These are phyloP conservation scores for Lacanobia oleracea DNA, from an alignment of 2,888 invertebrate genomes.

Conservation along the genomic window DNA sequence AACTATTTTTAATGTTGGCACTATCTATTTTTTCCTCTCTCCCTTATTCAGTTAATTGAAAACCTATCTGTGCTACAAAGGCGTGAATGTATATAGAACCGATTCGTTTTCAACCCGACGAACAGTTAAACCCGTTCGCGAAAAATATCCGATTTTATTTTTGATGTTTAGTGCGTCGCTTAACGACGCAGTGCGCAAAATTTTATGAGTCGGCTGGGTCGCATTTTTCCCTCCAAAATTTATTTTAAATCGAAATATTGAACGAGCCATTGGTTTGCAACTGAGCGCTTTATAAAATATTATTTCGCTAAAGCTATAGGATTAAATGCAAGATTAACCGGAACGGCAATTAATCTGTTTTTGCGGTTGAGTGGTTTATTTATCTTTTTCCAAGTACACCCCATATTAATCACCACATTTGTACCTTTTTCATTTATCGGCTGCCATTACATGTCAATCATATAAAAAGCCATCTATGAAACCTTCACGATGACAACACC, in stretches of 20 bases:
- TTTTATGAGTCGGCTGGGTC: conserved; percentile 46
- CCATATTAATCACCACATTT: conserved; percentile 18
- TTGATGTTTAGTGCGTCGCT: conserved; percentile 55
- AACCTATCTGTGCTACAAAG: conserved; percentile 39
- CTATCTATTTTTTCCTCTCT: conserved; percentile 59
- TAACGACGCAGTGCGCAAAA: conserved; percentile 54
- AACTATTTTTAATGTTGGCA: conserved; percentile 67
- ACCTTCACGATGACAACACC: background rate
- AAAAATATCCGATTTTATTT: conserved; percentile 56
- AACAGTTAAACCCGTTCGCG: conserved; percentile 32
- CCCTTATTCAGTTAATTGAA: conserved; percentile 48
- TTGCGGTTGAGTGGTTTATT: conserved; percentile 21
- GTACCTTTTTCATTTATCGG: background rate
- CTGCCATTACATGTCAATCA: background rate
- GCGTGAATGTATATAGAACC: conserved; percentile 28
- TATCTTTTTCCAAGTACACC: conserved; percentile 20
- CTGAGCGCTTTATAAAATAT: conserved; percentile 67
- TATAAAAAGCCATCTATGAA: background rate
- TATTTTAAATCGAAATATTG: conserved; percentile 54
- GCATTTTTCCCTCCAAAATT: conserved; percentile 45
- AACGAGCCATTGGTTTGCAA: conserved; percentile 41
- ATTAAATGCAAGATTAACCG: conserved; percentile 39
- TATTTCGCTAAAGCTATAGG: conserved; percentile 26
- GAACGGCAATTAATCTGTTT: conserved; percentile 27
- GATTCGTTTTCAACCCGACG: conserved; percentile 24